Base-by-base conservation (phyloP, 2,888 invertebrate genomes). In the Cryptops parisi region DNA sequence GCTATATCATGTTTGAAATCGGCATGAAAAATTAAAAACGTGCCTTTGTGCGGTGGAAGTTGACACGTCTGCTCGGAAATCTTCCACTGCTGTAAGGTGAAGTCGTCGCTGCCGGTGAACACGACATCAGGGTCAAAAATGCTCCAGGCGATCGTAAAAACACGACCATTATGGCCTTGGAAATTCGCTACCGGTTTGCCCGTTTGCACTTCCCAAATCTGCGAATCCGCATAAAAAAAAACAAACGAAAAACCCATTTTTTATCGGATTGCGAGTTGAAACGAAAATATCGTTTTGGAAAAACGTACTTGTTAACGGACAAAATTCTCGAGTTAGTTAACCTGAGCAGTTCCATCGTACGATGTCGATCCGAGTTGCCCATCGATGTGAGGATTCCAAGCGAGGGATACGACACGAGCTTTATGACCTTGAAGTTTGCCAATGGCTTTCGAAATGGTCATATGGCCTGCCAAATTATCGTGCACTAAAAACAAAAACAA, bases 351-450 rank as follows among this genome's bases (percentile, higher is more conserved):
- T 23, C 73, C 70, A 65, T 86, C 85, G 56, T 78, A 80, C 1
- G 82, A 80, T 0, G 78, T 78, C 2, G 84, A 78, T 4, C 80
- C 74, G 44, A 89, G 68, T 46, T 72, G 68, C 1, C 75, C 78
- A 54, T 80, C 79, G 2, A 70, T 64, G 63, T 82, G 81, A 0
- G 81, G 80, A 66, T 76, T 82, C 84, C 84, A 85, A 1, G 73
- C 70, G 4, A 81, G 60, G 47, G 75, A 73, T 1, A 77, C 72
- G 22, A 82, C 74, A 33, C 74, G 64, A 1, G 67, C 65, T 24
- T 62, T 67, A 64, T 84, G 84, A 0, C 72, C 71, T 3, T 60
- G 60, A 22, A 70, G 57, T 47, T 45, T 43, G 15, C 43, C 17
- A 1, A 23, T 9, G 21, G 39, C 26, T 27, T 45, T 50, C 9